Base-by-base conservation (phyloP, 2,888 invertebrate species). In the Piscicola geometra region DNA sequence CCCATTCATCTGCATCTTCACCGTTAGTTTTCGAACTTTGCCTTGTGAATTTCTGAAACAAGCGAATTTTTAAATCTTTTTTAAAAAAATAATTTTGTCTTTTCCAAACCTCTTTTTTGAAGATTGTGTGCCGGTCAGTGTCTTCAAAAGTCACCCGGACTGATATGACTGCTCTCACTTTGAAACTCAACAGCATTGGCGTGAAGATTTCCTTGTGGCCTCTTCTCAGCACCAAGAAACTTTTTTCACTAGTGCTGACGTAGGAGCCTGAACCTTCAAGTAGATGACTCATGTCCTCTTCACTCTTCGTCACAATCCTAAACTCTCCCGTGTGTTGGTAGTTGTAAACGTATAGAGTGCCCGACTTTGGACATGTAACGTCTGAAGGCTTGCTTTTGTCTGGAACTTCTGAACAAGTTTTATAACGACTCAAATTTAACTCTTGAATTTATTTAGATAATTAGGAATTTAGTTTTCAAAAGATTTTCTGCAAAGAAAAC, bases 321-420 rank as follows among this genome's bases (percentile, higher is more conserved):
- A 73, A 73, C 28, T 73, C 73, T 12, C 33, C 60, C 0, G 33
- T 33, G 21, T 73, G 33, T 32, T 9, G 21, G 64, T 33, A 73
- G 32, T 64, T 73, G 64, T 60, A 73, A 25, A 35, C n/a, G 36
- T 73, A 73, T 3, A 35, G 60, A 64, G 56, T 64, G n/a, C n/a
- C n/a, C n/a, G n/a, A n/a, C n/a, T n/a, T n/a, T n/a, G n/a, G n/a
- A n/a, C n/a, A n/a, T n/a, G n/a, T n/a, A n/a, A n/a, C n/a, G n/a
- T n/a, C n/a, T n/a, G n/a, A n/a, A n/a, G n/a, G n/a, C n/a, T n/a
- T n/a, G n/a, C n/a, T n/a, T n/a, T n/a, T n/a, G n/a, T n/a, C n/a
- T n/a, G n/a, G n/a, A n/a, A n/a, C n/a, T n/a, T n/a, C n/a, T n/a
- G n/a, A n/a, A n/a, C n/a, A n/a, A n/a, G n/a, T n/a, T n/a, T n/a